phyloP scores from a whole-genome alignment of 1,140 invertebrate genomes.

The Druon quercuslanigerum region DNA sequence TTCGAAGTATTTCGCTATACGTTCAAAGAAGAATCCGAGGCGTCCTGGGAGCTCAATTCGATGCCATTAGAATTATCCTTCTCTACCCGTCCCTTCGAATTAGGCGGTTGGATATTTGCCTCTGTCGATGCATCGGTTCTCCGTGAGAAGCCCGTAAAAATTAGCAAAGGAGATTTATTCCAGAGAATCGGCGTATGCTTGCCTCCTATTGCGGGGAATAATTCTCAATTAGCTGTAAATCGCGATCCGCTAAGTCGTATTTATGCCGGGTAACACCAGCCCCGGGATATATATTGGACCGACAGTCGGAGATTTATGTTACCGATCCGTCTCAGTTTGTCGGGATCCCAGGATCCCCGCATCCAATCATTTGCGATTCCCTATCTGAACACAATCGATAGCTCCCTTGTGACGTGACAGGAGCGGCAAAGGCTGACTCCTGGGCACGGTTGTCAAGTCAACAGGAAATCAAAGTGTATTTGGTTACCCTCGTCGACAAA shows the following conservation, averaged over 20 bases:
- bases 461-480: background rate
- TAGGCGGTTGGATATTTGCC: background rate
- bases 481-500: background rate
- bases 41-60: background rate
- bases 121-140: background rate
- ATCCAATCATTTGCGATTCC: conserved; percentile 42
- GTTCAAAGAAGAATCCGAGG: too few relatives aligned
- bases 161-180: conserved; percentile 43
- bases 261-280: conserved; percentile 60
- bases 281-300: conserved; percentile 65
- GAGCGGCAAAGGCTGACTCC: background rate
- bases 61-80: background rate
- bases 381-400: conserved; percentile 19
- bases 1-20: too few relatives aligned
- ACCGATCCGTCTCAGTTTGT: conserved; percentile 67
- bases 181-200: conserved; percentile 36
- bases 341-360: conserved; percentile 42
- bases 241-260: conserved; percentile 63
- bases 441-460: background rate
- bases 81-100: background rate
- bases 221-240: conserved; percentile 70
- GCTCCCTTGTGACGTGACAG: conserved; percentile 2
- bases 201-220: conserved; percentile 63
- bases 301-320: conserved; percentile 65
- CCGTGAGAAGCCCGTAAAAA: conserved; percentile 35